phyloP scores from a whole-genome alignment of 30 jellyfish, hydroid and myxozoan genomes.

The Cassiopea andromeda region DNA sequence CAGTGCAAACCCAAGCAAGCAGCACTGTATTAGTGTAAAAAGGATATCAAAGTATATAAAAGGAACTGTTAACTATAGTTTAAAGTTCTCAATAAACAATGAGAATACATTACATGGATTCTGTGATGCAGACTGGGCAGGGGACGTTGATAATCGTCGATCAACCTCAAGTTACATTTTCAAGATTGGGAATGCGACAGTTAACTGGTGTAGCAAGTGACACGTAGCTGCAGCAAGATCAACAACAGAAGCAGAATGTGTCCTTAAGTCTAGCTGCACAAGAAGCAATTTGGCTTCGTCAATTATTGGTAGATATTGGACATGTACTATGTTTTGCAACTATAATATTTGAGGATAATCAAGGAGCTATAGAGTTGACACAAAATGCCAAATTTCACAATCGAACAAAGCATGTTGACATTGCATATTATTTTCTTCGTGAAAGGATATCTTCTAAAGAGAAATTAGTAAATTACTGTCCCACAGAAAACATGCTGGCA shows the following conservation, averaged over 20 bases:
- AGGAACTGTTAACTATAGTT: slow-evolving; percentile 52
- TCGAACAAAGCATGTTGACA: neutral
- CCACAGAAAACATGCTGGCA: neutral
- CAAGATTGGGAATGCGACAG: neutral
- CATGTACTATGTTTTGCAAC: neutral
- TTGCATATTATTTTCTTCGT: neutral
- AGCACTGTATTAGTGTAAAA: slow-evolving; percentile 61
- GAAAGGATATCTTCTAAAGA: neutral
- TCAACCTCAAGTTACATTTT: slow-evolving; percentile 13
- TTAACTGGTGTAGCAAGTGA: neutral
- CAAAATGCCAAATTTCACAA: neutral
- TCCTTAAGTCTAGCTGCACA: neutral
- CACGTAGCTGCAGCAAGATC: slow-evolving; percentile 1
- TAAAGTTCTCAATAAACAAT: neutral
- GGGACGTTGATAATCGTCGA: neutral
- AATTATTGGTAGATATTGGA: neutral
- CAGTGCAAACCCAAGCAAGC: slow-evolving; percentile 43
- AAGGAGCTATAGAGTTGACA: neutral
- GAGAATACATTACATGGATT: slow-evolving; percentile 5
- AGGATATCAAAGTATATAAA: slow-evolving; percentile 56
- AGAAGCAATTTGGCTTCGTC: neutral
- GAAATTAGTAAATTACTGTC: neutral
- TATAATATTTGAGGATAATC: neutral
- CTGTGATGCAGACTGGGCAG: slow-evolving; percentile 58
- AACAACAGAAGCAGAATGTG: slow-evolving; percentile 12